Evolutionary conservation across 1,140 invertebrate species (phyloP), one percentile per base, ranked within the genome.

Genomic region (Pseudobourletiella spinata): DNA sequence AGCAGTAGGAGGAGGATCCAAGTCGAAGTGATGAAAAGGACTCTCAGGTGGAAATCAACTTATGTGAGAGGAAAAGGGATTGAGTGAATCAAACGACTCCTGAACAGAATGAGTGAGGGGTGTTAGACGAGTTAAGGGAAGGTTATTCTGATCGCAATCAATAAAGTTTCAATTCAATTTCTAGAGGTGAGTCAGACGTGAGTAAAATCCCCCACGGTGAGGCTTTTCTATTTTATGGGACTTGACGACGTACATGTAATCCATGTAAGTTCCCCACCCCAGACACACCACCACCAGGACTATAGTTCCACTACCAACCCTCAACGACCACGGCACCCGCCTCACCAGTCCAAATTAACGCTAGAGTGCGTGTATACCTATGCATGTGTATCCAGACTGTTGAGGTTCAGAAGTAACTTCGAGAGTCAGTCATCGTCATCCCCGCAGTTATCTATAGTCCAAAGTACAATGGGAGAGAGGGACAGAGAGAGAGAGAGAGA

Each of bases 151-250:
- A 51, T 51, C 48, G 48, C 24, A 51, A 26, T 51, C 48, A 26
- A 51, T 51, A 51, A 51, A 51, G 48, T 51, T 26, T 51, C 48
- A 51, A 51, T 51, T 51, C 22, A 51, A 51, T 51, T 51, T 24
- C 48, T 22, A 26, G 48, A 51, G 48, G 48, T 51, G 48, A 51
- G 48, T 51, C 22, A 51, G 48, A 51, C 48, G 48, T 51, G 52
- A 55, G 28, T 29, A 32, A 55, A 55, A 55, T 32, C 35, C 54
- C 35, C 54, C 26, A 56, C 8, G 3, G n/a, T 56, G 15, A 20
- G 25, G 16, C 35, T 25, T 56, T 51, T 22, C 48, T 26, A 51
- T 51, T 51, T 51, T 51, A 51, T 51, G 25, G 14, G 4, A 51
- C 14, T 51, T 51, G 48, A 51, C 48, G 48, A 51, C 24, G n/a